Conservation (phyloP, 2,797 vertebrate species). For the Triplophysa bombifrons region DNA sequence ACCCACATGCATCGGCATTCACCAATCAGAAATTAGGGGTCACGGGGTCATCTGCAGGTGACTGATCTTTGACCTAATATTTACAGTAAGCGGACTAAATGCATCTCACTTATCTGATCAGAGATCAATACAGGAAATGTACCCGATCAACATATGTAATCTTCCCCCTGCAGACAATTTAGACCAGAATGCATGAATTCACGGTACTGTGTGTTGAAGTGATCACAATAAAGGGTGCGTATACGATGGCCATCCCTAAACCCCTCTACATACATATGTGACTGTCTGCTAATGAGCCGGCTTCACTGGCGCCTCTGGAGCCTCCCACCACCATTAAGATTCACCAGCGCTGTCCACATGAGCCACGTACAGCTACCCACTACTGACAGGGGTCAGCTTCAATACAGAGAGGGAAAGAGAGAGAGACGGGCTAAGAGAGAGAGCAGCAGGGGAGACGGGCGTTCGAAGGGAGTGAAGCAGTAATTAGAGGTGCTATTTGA, state of each 20-base stretch:
- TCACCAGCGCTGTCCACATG: conserved; percentile 56
- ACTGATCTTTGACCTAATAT: not conserved
- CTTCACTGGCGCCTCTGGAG: conserved; percentile 60
- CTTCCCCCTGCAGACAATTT: not conserved
- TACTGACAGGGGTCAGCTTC: conserved; percentile 81
- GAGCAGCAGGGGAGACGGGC: conserved; percentile 67
- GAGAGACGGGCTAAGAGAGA: conserved; percentile 36
- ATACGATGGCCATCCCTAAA: conserved; percentile 38
- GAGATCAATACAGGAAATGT: not conserved
- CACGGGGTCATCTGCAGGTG: not conserved
- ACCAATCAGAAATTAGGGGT: not conserved
- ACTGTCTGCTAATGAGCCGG: conserved; percentile 59
- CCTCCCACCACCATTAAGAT: conserved; percentile 64
- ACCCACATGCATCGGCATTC: not conserved
- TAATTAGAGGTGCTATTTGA: conserved; percentile 86
- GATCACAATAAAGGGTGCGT: conserved; percentile 21
- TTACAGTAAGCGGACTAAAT: not conserved
- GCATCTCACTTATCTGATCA: not conserved
- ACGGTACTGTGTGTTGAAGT: conserved; percentile 4
- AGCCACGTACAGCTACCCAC: conserved; percentile 47
- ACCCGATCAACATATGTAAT: not conserved
- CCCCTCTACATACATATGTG: conserved; percentile 49
- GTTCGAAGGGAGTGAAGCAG: conserved; percentile 78
- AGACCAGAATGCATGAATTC: not conserved
- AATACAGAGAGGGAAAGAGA: conserved; percentile 44